phyloP scores from a whole-genome alignment of 2,113 vertebrate species.

The Corythornis madagascariensis region DNA sequence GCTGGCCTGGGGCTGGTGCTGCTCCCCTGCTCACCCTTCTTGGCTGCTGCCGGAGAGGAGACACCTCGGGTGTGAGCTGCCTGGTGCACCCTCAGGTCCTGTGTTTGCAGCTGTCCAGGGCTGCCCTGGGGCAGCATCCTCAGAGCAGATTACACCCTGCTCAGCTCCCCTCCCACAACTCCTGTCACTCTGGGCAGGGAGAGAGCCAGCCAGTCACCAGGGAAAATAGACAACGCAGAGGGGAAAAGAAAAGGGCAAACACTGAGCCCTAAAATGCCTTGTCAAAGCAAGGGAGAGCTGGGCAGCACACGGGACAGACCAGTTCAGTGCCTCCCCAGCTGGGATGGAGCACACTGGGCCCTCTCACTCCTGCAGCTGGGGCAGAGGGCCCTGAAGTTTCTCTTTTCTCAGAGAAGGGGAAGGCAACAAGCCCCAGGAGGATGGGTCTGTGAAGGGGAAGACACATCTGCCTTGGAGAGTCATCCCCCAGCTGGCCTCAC shows the following conservation, averaged over 20 bases:
- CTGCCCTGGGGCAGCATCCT: not conserved
- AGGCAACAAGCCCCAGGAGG: not conserved
- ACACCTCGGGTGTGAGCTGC: not conserved
- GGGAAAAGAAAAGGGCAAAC: not conserved
- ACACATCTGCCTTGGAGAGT: not conserved
- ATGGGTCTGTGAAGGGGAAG: not conserved
- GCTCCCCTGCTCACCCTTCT: not conserved
- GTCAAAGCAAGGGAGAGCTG: rapidly evolving
- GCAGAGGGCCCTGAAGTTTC: not conserved
- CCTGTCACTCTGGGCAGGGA: not conserved
- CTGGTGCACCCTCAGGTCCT: not conserved
- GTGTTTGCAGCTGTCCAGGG: rapidly evolving
- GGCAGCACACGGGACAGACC: rapidly evolving
- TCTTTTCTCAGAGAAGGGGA: not conserved
- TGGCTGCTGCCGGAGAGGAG: not conserved
- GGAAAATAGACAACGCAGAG: not conserved
- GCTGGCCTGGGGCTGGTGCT: not conserved
- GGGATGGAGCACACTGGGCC: not conserved
- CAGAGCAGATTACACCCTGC: not conserved
- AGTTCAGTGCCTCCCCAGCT: rapidly evolving
- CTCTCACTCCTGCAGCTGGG: not conserved
- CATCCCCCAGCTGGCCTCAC: conserved; percentile 28
- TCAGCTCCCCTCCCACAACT: not conserved
- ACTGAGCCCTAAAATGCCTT: not conserved
- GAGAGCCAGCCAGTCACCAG: not conserved